A percentile compares a stretch with the other conserved stretches of the same genome.
These are phyloP conservation scores for Lymantria dispar DNA, from an alignment of 2,888 invertebrate genomes.

Conservation along the genomic window DNA sequence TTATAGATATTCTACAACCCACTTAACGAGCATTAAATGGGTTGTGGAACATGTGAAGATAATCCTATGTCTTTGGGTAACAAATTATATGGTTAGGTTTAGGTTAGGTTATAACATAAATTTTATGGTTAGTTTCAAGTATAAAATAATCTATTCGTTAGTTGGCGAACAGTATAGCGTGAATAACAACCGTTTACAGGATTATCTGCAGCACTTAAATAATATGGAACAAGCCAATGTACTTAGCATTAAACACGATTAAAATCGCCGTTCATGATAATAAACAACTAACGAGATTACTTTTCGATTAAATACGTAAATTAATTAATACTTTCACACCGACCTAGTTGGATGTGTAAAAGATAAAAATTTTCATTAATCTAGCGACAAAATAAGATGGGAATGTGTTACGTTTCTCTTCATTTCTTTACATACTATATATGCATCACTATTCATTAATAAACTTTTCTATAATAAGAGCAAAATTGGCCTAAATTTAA, in stretches of 20 bases:
- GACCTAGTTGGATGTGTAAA: conserved; percentile 1
- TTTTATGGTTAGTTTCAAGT: background rate
- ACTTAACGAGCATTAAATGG: too few relatives aligned
- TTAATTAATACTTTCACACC: background rate
- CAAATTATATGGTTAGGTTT: background rate
- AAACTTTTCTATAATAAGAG: too few relatives aligned
- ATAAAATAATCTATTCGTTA: background rate
- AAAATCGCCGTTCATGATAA: background rate
- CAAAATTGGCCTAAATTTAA: too few relatives aligned
- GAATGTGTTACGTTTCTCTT: too few relatives aligned
- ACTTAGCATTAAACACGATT: background rate
- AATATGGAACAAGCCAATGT: background rate
- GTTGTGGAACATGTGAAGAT: too few relatives aligned
- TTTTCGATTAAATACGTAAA: background rate
- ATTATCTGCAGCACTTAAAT: conserved; percentile 1
- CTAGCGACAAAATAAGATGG: too few relatives aligned
- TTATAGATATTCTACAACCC: too few relatives aligned
- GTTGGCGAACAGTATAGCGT: background rate
- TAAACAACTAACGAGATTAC: conserved; percentile 5
- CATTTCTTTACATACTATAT: too few relatives aligned
- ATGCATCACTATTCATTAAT: too few relatives aligned
- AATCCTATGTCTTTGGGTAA: too few relatives aligned
- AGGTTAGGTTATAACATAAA: background rate
- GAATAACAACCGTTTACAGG: background rate
- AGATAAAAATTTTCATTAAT: too few relatives aligned